Evolutionary conservation across 2,888 invertebrate genomes (phyloP).

Genomic region (Andrena chrysosceles): DNA sequence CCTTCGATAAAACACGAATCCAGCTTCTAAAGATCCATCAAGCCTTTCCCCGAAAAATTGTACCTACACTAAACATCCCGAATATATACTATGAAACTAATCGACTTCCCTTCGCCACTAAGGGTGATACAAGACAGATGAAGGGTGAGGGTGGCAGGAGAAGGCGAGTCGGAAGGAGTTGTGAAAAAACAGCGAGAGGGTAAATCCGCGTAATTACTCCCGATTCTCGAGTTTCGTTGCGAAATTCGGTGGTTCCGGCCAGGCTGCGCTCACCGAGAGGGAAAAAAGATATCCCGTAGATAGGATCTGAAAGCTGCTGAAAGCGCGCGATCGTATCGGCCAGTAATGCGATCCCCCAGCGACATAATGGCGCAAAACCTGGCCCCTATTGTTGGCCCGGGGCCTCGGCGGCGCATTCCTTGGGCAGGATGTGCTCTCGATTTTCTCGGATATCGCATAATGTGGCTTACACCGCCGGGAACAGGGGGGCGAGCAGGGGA

Average conservation of each 20-base stretch:
- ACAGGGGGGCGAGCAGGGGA: slow-evolving; percentile 28
- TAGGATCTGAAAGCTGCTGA: slow-evolving; percentile 71
- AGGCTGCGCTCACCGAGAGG: slow-evolving; percentile 57
- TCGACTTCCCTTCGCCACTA: no score
- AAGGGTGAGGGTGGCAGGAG: not conserved
- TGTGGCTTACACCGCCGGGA: slow-evolving; percentile 75
- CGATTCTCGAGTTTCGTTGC: slow-evolving; percentile 55
- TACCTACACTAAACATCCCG: no score
- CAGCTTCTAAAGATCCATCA: no score
- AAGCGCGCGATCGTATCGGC: slow-evolving; percentile 74
- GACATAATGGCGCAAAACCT: slow-evolving; percentile 79
- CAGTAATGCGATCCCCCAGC: slow-evolving; percentile 80
- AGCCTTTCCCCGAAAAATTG: no score
- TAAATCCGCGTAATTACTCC: slow-evolving; percentile 61
- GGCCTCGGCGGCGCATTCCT: slow-evolving; percentile 66
- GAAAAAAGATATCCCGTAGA: slow-evolving; percentile 66
- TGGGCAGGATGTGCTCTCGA: slow-evolving; percentile 80
- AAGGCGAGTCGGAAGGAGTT: slow-evolving; percentile 1
- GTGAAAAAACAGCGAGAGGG: slow-evolving; percentile 31
- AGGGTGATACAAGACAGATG: not conserved
- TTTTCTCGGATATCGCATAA: slow-evolving; percentile 78
- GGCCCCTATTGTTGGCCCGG: slow-evolving; percentile 70
- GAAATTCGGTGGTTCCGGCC: slow-evolving; percentile 63
- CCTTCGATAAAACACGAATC: no score
- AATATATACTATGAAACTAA: no score